Percentiles rank a stretch among this genome's conserved stretches.
These are phyloP conservation scores for Fragum sueziense DNA, from an alignment of 2,888 invertebrate genomes.

Conservation along the genomic window DNA sequence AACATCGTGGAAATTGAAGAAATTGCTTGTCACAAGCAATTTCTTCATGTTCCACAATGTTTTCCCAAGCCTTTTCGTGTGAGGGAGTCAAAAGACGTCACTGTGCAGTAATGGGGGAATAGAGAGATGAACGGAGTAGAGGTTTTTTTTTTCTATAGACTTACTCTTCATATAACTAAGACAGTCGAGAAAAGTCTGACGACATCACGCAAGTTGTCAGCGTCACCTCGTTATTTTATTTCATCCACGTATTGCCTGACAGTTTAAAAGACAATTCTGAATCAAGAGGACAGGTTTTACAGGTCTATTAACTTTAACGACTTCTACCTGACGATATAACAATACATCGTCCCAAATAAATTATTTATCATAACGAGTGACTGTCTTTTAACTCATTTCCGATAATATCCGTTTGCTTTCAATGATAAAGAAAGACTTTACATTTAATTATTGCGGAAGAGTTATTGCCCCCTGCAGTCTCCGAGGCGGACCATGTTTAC, in stretches of 20 bases:
- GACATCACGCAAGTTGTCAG: not conserved
- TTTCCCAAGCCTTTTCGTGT: too few relatives aligned
- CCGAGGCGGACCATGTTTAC: too few relatives aligned
- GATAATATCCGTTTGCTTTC: conserved; percentile 57
- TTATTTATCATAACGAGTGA: conserved; percentile 40
- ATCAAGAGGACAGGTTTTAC: not conserved
- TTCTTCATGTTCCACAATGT: too few relatives aligned
- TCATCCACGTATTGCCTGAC: not conserved
- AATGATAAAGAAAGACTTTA: conserved; percentile 58
- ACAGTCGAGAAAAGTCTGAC: too few relatives aligned
- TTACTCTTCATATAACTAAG: too few relatives aligned
- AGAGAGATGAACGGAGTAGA: not conserved
- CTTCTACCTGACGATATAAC: conserved; percentile 7
- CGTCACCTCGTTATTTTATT: not conserved
- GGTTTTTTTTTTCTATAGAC: not conserved
- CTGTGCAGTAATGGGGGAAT: too few relatives aligned
- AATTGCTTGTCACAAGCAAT: too few relatives aligned
- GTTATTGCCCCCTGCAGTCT: conserved; percentile 42
- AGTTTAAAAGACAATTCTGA: not conserved
- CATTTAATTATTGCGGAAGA: conserved; percentile 37
- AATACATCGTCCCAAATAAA: conserved; percentile 39
- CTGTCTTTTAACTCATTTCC: conserved; percentile 35
- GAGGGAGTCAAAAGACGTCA: too few relatives aligned
- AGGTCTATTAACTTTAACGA: conserved; percentile 17
- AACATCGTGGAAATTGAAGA: too few relatives aligned